Base-by-base conservation (phyloP, 1,140 invertebrate genomes). In the Drosophila tristis region DNA sequence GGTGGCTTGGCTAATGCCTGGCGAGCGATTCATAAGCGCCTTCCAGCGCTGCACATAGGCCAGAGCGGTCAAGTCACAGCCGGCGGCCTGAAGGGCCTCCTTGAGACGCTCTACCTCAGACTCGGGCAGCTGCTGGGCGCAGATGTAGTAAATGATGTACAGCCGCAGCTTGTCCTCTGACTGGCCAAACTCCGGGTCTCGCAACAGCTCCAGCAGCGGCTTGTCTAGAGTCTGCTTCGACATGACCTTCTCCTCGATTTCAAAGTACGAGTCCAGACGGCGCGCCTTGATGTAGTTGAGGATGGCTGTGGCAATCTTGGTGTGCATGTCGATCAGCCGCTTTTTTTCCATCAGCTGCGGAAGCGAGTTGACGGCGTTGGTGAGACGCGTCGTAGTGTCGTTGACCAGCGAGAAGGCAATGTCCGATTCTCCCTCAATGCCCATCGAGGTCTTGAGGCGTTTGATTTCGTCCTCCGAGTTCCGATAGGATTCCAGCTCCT, bases 161-260 rank as follows among this genome's bases (percentile, higher is more conserved):
- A 99, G 93, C 45, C 99, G 93, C 90, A 99, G 94, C 93, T 99
- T 99, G 89, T 99, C 99, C 82, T 98, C 97, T 0, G 96, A 94
- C 16, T 95, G 95, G 4, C 98, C 98, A 68, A 96, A 96, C 62
- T 97, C 96, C 0, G 95, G 94, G 93, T 99, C 98, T n/a, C 95
- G 93, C 47, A 98, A 94, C 9, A 98, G 93, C 73, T 98, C 97
- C 55, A 97, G 90, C 7, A 98, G 92, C 43, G 95, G 95, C 89
- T 96, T 95, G 79, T 96, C 96, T 45, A 96, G 93, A 2, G 95
- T 94, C 55, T 94, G 94, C 93, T 96, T 96, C 26, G 96, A 96
- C 96, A 99, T 97, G 51, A 99, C 96, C 93, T 99, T 99, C 91
- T 99, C 98, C 93, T 99, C 99, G 54, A 98, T 94, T 93, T 99